phyloP scores from a whole-genome alignment of 2,797 vertebrate species.

The Darevskia mixta region DNA sequence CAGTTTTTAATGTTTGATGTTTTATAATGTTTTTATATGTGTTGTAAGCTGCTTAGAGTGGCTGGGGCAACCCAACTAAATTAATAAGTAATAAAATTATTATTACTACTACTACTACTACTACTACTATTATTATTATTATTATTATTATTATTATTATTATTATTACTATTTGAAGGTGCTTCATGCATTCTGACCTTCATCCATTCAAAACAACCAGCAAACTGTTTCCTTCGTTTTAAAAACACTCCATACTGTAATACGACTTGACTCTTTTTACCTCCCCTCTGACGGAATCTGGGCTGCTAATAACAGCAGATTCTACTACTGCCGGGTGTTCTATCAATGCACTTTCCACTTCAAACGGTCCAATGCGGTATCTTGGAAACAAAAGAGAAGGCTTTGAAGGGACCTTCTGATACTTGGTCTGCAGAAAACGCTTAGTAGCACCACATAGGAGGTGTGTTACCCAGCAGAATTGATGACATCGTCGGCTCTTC shows the following conservation, averaged over 20 bases:
- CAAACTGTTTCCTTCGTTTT: not conserved
- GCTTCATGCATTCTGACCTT: not conserved
- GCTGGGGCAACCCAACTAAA: no score
- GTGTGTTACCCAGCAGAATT: slow-evolving; percentile 84
- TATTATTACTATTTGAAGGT: no score
- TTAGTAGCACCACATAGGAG: not conserved
- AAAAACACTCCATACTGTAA: not conserved
- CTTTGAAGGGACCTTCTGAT: not conserved
- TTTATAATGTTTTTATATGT: no score
- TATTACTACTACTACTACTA: no score
- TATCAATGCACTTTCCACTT: slow-evolving; percentile 84
- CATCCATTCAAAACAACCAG: not conserved
- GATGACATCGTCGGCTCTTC: slow-evolving; percentile 86
- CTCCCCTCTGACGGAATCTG: slow-evolving; percentile 87
- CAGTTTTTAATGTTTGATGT: no score
- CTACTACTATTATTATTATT: rapidly evolving
- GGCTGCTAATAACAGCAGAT: slow-evolving; percentile 86
- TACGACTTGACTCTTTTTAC: slow-evolving; percentile 63
- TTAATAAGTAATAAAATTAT: no score
- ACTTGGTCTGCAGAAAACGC: not conserved
- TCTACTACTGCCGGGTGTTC: slow-evolving; percentile 85
- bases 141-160: no score
- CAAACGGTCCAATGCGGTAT: slow-evolving; percentile 88
- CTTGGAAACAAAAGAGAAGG: slow-evolving; percentile 57
- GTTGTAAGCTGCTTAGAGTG: no score